Evolutionary conservation across 2,888 invertebrate genomes (phyloP).

Genomic region (Neelides folsomi): DNA sequence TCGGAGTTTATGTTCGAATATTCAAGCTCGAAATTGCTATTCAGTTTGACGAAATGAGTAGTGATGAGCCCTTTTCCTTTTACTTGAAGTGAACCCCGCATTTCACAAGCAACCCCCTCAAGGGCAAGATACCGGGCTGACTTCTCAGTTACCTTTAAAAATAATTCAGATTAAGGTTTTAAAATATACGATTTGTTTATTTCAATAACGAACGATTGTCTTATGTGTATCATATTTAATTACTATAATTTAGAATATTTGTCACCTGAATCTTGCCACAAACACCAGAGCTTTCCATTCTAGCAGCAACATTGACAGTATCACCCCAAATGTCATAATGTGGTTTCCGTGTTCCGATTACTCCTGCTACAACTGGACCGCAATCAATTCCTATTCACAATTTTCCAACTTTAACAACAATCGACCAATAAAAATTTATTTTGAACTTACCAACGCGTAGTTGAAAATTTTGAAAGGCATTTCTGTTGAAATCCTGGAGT

Average conservation of each 20-base stretch:
- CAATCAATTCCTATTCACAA: constrained; percentile 60
- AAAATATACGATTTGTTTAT: no score
- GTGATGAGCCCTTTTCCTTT: constrained; percentile 27
- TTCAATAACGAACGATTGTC: not conserved
- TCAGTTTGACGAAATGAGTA: constrained; percentile 21
- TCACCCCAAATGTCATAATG: constrained; percentile 88
- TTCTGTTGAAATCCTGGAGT: constrained; percentile 47
- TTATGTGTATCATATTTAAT: not conserved
- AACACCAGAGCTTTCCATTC: constrained; percentile 86
- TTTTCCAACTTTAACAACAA: not conserved
- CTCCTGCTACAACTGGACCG: constrained; percentile 84
- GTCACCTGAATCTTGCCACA: constrained; percentile 60
- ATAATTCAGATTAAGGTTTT: not conserved
- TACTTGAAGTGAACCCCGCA: constrained; percentile 16
- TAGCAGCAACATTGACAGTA: constrained; percentile 88
- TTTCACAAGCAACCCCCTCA: constrained; percentile 17
- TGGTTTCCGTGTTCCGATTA: constrained; percentile 64
- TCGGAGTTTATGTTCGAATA: constrained; percentile 8
- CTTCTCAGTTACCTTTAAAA: constrained; percentile 18
- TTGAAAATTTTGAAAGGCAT: constrained; percentile 49
- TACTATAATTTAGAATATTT: not conserved
- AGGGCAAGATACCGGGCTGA: constrained; percentile 21
- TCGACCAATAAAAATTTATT: not conserved
- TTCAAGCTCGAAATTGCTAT: constrained; percentile 15
- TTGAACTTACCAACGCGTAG: constrained; percentile 53